Conservation (phyloP, 1,140 invertebrate species). For the Ostrea denselamellosa region DNA sequence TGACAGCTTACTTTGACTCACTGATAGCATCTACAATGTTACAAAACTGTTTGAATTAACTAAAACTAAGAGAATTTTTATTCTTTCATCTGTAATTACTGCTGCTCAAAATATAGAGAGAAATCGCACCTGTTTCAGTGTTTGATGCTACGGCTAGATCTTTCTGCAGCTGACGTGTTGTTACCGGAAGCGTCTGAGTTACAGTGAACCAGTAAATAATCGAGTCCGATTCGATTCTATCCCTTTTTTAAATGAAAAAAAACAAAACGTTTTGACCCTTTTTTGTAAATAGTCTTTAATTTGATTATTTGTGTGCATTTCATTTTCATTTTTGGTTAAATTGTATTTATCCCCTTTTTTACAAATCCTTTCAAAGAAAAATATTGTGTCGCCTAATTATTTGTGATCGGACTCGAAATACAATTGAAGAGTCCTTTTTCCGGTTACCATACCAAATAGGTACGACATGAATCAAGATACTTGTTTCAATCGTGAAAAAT, state of each 20-base stretch:
- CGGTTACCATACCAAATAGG: conserved; percentile 42
- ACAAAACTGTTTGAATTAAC: too few relatives aligned
- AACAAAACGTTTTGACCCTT: background rate
- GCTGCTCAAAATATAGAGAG: too few relatives aligned
- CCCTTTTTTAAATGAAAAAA: background rate
- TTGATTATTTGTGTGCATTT: background rate
- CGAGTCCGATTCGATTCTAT: background rate
- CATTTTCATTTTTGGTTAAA: background rate
- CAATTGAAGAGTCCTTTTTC: conserved; percentile 28
- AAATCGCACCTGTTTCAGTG: too few relatives aligned
- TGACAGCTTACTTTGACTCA: too few relatives aligned
- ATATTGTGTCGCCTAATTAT: background rate
- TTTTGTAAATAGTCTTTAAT: background rate
- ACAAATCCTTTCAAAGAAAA: background rate
- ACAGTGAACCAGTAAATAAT: background rate
- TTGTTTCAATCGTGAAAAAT: conserved; percentile 18
- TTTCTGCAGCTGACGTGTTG: conserved; percentile 41
- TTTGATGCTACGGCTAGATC: background rate
- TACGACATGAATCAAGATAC: background rate
- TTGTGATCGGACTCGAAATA: background rate
- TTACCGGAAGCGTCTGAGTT: conserved; percentile 34
- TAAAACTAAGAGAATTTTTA: too few relatives aligned
- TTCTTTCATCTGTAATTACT: too few relatives aligned
- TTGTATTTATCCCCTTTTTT: background rate
- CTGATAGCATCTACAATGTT: too few relatives aligned